Evolutionary conservation across 2,888 invertebrate genomes (phyloP), one percentile per base, ranked within the genome.

Genomic region (Drosophila colorata): DNA sequence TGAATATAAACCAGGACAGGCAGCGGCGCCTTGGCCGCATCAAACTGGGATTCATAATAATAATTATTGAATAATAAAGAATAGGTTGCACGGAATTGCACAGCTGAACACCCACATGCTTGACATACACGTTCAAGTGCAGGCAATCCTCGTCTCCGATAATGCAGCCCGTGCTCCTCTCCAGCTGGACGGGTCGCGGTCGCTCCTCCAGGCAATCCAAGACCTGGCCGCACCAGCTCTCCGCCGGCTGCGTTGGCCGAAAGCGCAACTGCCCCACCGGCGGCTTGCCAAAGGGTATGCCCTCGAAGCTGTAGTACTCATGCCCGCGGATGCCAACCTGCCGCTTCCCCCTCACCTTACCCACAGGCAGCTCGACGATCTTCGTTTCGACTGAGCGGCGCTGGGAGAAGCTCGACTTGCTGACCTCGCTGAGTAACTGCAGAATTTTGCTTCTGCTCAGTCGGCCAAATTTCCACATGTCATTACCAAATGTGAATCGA

Each of bases 1-100:
- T 93, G 93, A 13, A 93, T 92, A 81, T 91, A 93, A 0, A 93
- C 90, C 90, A 94, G 90, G 0, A 93, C 91, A 1, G 91, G 91
- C 23, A 85, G 55, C 0, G 77, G 82, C 4, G 52, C 44, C 28
- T 74, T 49, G 2, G 37, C 11, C 11, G 18, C 61, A 31, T 87
- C 68, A 1, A 84, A 80, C 85, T 85, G 20, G 61, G 31, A 2
- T 35, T n/a, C n/a, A n/a, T n/a, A n/a, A n/a, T n/a, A n/a, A n/a
- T n/a, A n/a, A n/a, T n/a, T n/a, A n/a, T n/a, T n/a, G n/a, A n/a
- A n/a, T n/a, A n/a, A n/a, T n/a, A n/a, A n/a, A n/a, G 41, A 43
- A 40, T 16, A 33, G n/a, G 43, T 13, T 9, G 40, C 0, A 7
- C 8, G 2, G 0, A 6, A n/a, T 25, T 25, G 4, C 25, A n/a